Percentiles rank a stretch among this genome's conserved stretches.
These are phyloP conservation scores for Miltochrista miniata DNA, from an alignment of 2,888 invertebrate species.

Conservation along the genomic window DNA sequence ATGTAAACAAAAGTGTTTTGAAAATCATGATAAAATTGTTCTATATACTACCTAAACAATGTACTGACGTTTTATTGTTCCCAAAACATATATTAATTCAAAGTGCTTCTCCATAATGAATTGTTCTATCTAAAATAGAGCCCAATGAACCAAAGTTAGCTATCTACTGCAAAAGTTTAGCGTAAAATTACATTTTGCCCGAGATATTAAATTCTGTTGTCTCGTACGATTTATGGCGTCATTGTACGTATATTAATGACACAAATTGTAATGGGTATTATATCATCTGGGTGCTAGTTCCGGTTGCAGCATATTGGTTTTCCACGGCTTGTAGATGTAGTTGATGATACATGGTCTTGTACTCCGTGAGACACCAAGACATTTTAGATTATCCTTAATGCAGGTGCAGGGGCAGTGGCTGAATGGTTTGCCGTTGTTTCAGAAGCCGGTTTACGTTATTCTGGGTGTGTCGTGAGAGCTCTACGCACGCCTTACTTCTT, in stretches of 20 bases:
- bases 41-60: too few relatives aligned
- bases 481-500: too few relatives aligned
- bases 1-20: too few relatives aligned
- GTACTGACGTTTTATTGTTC: conserved; percentile 46
- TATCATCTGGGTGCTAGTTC: conserved; percentile 1
- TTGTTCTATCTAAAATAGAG: conserved; percentile 56
- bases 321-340: not conserved
- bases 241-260: conserved; percentile 60
- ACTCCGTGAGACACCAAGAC: too few relatives aligned
- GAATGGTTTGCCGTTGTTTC: too few relatives aligned
- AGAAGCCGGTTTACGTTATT: too few relatives aligned
- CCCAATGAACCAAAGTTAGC: conserved; percentile 63
- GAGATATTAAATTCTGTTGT: conserved; percentile 79
- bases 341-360: too few relatives aligned
- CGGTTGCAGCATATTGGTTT: not conserved
- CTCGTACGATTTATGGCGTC: conserved; percentile 67
- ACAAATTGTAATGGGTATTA: conserved; percentile 52
- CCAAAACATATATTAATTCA: conserved; percentile 62
- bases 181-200: conserved; percentile 73
- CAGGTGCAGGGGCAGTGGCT: too few relatives aligned
- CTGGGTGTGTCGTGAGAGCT: too few relatives aligned
- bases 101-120: conserved; percentile 60
- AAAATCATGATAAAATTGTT: too few relatives aligned
- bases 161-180: conserved; percentile 76
- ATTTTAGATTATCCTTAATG: too few relatives aligned